A percentile compares a stretch with the other conserved stretches of the same genome.
These are phyloP conservation scores for Mirza zaza DNA, from an alignment of 2,113 vertebrate genomes.

Conservation along the genomic window DNA sequence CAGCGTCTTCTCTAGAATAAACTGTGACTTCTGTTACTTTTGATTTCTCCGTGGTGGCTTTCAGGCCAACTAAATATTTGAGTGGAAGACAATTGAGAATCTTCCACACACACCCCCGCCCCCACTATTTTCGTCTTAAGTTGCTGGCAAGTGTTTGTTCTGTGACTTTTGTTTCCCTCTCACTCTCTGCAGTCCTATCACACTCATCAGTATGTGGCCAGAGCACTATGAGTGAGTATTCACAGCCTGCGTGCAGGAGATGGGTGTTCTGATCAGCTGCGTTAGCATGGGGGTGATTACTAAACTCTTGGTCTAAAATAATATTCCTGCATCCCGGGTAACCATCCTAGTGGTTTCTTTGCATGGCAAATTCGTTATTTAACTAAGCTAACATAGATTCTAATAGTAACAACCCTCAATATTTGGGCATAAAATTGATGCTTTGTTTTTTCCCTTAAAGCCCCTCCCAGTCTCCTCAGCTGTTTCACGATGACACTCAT, in stretches of 20 bases:
- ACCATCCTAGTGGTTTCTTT: neutral
- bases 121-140: slow-evolving; percentile 47
- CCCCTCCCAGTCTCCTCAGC: slow-evolving; percentile 93
- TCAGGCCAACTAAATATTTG: neutral
- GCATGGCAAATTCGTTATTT: slow-evolving; percentile 69
- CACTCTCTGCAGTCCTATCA: slow-evolving; percentile 93
- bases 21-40: slow-evolving; percentile 46
- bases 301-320: slow-evolving; percentile 62
- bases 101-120: neutral
- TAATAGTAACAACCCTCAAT: neutral
- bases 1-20: neutral
- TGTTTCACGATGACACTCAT: slow-evolving; percentile 97
- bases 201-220: slow-evolving; percentile 99
- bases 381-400: slow-evolving; percentile 65
- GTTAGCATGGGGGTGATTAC: slow-evolving; percentile 46
- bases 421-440: neutral
- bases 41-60: neutral
- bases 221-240: slow-evolving; percentile 99
- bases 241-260: slow-evolving; percentile 12
- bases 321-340: slow-evolving; percentile 35
- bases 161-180: slow-evolving; percentile 78
- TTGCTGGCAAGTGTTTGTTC: slow-evolving; percentile 79
- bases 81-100: neutral
- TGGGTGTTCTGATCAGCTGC: neutral
- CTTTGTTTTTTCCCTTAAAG: slow-evolving; percentile 81